Evolutionary conservation across 2,888 invertebrate species (phyloP), one percentile per base, ranked within the genome.

Genomic region (Xestoiulus laeticollis): DNA sequence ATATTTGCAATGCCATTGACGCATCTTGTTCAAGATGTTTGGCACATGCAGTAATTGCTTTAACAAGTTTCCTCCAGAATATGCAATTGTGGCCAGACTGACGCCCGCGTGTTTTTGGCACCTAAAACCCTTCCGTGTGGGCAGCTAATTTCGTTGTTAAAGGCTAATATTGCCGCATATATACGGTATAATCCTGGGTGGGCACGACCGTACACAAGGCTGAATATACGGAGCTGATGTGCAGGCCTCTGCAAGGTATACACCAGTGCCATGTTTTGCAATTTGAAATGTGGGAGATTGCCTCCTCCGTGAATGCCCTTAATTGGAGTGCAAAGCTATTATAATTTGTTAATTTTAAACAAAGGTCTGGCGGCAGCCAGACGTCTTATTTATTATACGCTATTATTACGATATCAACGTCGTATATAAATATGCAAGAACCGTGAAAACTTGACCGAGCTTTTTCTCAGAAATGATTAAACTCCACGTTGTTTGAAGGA

Each of bases 301-400:
- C 68, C 68, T 68, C 68, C 68, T 68, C 68, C 68, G 22, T 8
- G 26, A 22, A 68, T 68, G 68, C 1, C 68, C 68, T 68, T 68
- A 68, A 68, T 68, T 68, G 68, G 68, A 68, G 26, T 12, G 68
- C 26, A 22, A 26, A 68, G 26, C 68, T 68, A 68, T 68, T 68
- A 68, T 22, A 68, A 68, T 68, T 68, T 26, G 68, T 68, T 68
- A 68, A 68, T 68, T 59, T 59, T 59, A 19, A 59, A 59, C 19
- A 59, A 59, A 19, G 59, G 59, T 68, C 68, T 68, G 68, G 68
- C 68, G 68, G 68, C 68, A 68, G 68, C 68, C 22, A 68, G 68
- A 68, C 68, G 68, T 68, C 22, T 68, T 68, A 22, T 68, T 68
- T 68, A 68, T 68, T 68, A 68, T 68, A 26, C 68, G 68, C 68